Base-by-base conservation (phyloP, 2,888 invertebrate genomes). In the Conops quadrifasciatus region DNA sequence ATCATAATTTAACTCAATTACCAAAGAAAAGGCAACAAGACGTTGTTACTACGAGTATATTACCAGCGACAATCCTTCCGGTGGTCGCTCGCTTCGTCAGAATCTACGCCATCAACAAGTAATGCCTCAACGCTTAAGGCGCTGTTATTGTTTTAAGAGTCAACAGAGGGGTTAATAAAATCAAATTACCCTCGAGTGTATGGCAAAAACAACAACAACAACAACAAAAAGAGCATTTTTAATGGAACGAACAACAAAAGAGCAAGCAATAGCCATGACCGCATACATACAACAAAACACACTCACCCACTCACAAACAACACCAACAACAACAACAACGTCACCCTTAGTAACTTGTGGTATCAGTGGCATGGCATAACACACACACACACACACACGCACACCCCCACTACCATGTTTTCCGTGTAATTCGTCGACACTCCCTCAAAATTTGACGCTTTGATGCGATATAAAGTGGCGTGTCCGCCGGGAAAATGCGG, bases 401-500 rank as follows among this genome's bases (percentile, higher is more conserved):
- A 28, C 28, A 28, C 19, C 5, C 36, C 4, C 36, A 7, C 9
- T 7, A 9, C 36, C 36, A 24, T 28, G 26, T 58, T 19, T 49
- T 49, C 49, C 15, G 49, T 77, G 80, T 78, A 81, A 81, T 79
- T 82, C 58, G 58, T n/a, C 53, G 81, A 81, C 80, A 81, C 82
- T 75, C 80, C 81, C 82, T 82, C 81, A 79, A 81, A 81, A 79
- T 78, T 81, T 67, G 74, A 76, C 78, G 77, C 74, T 77, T 77
- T 79, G 77, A 77, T 74, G 75, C 67, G 67, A 13, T 53, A 30
- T 59, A 68, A 71, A 74, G 68, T 68, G 69, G 36, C 62, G 75
- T 64, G 76, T 70, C 79, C 77, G 63, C 81, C 76, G 82, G 81
- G 77, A 79, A 72, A 70, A 72, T 21, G 24, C 58, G 2, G 28